Evolutionary conservation across 2,113 vertebrate genomes (phyloP).

Genomic region (Microcebus lehilahytsara): DNA sequence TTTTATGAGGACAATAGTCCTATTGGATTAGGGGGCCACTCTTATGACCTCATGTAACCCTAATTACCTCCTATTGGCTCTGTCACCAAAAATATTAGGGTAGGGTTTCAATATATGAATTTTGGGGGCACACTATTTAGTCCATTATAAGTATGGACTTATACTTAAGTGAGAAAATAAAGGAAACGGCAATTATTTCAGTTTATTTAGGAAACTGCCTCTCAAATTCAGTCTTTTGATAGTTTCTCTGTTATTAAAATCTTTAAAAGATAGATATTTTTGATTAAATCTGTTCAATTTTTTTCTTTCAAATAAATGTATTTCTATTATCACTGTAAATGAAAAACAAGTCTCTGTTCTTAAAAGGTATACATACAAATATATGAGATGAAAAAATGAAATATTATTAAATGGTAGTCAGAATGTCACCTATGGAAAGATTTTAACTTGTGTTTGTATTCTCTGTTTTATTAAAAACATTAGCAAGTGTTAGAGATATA

Average conservation of each 20-base stretch:
- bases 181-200: background rate
- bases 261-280: background rate
- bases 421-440: background rate
- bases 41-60: background rate
- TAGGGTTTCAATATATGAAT: background rate
- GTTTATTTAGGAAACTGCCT: background rate
- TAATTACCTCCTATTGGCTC: background rate
- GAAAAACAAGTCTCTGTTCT: background rate
- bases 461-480: background rate
- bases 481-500: background rate
- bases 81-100: background rate
- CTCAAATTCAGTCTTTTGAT: background rate
- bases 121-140: background rate
- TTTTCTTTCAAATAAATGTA: background rate
- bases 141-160: background rate
- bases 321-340: background rate
- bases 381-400: background rate
- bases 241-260: background rate
- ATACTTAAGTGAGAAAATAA: background rate
- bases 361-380: background rate
- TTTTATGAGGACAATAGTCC: background rate
- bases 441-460: background rate
- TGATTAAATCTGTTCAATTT: background rate
- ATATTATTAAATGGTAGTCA: background rate
- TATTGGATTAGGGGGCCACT: background rate